Conservation (phyloP, 2,888 invertebrate species). For the Aleiodes alternator region DNA sequence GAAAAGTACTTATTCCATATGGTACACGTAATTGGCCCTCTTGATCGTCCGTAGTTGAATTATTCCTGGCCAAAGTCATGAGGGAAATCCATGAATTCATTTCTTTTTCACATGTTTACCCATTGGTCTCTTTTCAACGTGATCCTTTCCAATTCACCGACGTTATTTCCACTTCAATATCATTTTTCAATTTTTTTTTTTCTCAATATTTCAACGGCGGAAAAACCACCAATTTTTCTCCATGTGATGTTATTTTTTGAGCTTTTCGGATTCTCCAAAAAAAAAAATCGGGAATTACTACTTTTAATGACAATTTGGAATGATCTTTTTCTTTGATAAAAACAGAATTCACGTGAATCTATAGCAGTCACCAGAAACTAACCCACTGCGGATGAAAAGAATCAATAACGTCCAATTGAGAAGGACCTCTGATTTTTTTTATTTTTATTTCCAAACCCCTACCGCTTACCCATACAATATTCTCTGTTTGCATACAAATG, state of each 20-base stretch:
- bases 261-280: background rate
- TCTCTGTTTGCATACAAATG: constrained; percentile 37
- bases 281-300: background rate
- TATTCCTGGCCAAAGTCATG: constrained; percentile 46
- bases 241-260: too few species aligned
- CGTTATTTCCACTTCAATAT: constrained; percentile 33
- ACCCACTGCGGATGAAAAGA: constrained; percentile 17
- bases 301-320: background rate
- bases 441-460: background rate
- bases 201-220: background rate
- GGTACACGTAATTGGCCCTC: constrained; percentile 73
- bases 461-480: constrained; percentile 33
- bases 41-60: constrained; percentile 65
- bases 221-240: background rate
- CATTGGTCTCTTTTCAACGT: constrained; percentile 45
- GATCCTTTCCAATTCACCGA: constrained; percentile 40
- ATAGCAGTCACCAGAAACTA: constrained; percentile 15
- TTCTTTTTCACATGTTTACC: constrained; percentile 70
- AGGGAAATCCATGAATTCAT: constrained; percentile 40
- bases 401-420: constrained; percentile 33
- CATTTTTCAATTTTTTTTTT: constrained; percentile 9
- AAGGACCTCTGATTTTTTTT: constrained; percentile 25
- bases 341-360: constrained; percentile 12
- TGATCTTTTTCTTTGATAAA: constrained; percentile 12
- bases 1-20: constrained; percentile 55